Conservation (phyloP, 2,113 vertebrate genomes). For the Sakesphorus luctuosus region DNA sequence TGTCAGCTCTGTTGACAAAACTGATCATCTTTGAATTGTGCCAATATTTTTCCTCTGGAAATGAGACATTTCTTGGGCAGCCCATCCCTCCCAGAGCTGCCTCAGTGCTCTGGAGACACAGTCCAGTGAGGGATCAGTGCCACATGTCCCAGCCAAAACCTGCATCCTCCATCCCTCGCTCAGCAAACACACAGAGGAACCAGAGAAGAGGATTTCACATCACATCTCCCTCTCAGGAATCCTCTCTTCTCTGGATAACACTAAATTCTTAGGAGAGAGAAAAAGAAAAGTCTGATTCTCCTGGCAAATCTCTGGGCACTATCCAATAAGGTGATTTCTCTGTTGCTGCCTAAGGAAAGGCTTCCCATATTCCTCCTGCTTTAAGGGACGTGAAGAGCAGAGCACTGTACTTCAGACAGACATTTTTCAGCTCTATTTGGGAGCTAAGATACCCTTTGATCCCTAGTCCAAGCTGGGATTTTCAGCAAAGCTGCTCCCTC, state of each 20-base stretch:
- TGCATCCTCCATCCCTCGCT: background rate
- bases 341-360: background rate
- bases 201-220: background rate
- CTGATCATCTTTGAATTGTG: background rate
- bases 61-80: background rate
- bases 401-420: background rate
- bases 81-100: background rate
- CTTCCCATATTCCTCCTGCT: background rate
- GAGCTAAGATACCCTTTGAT: background rate
- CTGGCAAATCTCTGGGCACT: fast-evolving
- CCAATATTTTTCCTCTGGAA: background rate
- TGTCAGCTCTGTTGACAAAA: background rate
- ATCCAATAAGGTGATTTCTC: fast-evolving
- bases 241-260: background rate
- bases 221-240: background rate
- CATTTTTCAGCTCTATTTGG: background rate
- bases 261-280: background rate
- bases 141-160: background rate
- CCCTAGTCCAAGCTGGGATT: background rate
- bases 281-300: background rate
- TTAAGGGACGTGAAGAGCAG: background rate
- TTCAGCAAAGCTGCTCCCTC: background rate
- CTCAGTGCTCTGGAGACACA: background rate
- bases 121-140: background rate
- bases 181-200: background rate